phyloP scores from a whole-genome alignment of 2,888 invertebrate species.

The Agelastica alni region DNA sequence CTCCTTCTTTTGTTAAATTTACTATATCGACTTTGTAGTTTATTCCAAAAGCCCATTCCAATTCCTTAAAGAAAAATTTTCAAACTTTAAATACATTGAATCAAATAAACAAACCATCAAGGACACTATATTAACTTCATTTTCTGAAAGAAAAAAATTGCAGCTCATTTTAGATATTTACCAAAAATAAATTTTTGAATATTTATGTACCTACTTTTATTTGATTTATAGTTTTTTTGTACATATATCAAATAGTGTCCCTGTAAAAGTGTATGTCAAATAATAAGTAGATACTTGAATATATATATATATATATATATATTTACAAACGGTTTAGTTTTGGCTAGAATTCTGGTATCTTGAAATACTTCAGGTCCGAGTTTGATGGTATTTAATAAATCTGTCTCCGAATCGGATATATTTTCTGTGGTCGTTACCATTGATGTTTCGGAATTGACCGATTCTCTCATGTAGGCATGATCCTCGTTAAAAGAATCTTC shows the following conservation, averaged over 20 bases:
- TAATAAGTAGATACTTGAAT: too few relatives aligned
- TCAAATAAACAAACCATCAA: too few relatives aligned
- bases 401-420: conserved; percentile 1
- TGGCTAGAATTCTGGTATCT: conserved; percentile 33
- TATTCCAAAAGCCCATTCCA: conserved; percentile 68
- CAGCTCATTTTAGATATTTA: too few relatives aligned
- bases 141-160: too few relatives aligned
- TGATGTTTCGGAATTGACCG: conserved; percentile 18
- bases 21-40: conserved; percentile 63
- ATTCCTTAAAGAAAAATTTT: conserved; percentile 55
- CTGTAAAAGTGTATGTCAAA: too few relatives aligned
- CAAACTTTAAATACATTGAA: too few relatives aligned
- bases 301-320: not conserved
- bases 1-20: conserved; percentile 60
- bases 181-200: too few relatives aligned
- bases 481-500: conserved; percentile 35
- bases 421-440: not conserved
- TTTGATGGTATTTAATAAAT: conserved; percentile 8
- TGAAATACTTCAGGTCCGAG: conserved; percentile 31
- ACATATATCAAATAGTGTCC: too few relatives aligned
- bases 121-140: too few relatives aligned
- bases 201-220: too few relatives aligned
- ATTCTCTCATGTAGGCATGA: conserved; percentile 25
- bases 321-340: conserved; percentile 40
- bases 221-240: too few relatives aligned